Evolutionary conservation across 1,140 invertebrate species (phyloP), one percentile per base, ranked within the genome.

Genomic region (Patella vulgata): DNA sequence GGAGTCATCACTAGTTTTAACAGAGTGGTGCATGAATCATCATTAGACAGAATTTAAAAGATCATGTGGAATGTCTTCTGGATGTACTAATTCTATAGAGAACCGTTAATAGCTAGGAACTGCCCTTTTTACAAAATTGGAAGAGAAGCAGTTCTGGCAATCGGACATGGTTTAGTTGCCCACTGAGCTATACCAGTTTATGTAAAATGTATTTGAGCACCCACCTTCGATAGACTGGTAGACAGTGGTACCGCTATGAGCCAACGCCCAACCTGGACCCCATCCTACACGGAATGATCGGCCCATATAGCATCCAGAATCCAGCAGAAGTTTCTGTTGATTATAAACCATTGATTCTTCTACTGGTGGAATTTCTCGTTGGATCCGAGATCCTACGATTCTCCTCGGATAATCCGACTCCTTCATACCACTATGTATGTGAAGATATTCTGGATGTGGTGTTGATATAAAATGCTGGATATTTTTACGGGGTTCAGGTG

Each of bases 211-310:
- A n/a, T n/a, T n/a, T n/a, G n/a, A n/a, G n/a, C n/a, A n/a, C n/a
- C n/a, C 14, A 36, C 33, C 33, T 36, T 36, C 33, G 5, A 8
- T 36, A 6, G 31, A 25, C 39, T 42, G 27, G 5, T 36, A 44
- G 19, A 64, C 23, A 1, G 60, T 46, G 33, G 57, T 27, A 27
- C 77, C 81, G 70, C 58, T 52, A 62, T 82, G 79, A 19, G 88
- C 86, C 8, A 94, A 71, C 0, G 87, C 88, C 63, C 89, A 87
- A n/a, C 70, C 86, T 1, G 89, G 88, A 0, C 89, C 89, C 90
- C 93, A 95, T 0, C 91, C 91, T 0, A 91, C 87, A 70, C 91
- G 89, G 61, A 90, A 91, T 55, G 88, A 88, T 3, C 91, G 86
- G 1, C 90, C 89, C 85, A 88, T 90, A 60, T 85, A 85, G 21